A percentile compares a stretch with the other conserved stretches of the same genome.
Evolutionary conservation across 2,113 vertebrate species (phyloP).

Genomic region (Cichladusa arquata): DNA sequence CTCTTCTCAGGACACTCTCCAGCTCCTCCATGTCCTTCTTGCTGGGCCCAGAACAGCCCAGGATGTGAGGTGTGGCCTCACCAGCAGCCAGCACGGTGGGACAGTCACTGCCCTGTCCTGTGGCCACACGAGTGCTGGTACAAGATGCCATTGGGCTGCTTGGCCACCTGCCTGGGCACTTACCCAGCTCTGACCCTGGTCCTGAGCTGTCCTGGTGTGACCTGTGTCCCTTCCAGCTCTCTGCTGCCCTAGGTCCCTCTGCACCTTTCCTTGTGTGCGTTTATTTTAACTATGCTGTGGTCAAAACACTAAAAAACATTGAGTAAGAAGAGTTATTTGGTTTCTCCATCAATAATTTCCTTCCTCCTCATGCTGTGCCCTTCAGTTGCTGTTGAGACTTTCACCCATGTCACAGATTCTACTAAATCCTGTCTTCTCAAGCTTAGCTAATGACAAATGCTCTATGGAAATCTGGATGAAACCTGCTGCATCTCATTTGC

Average conservation of each 20-base stretch:
- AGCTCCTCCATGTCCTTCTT: background rate
- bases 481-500: slow-evolving; percentile 67
- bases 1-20: background rate
- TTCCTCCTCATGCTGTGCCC: background rate
- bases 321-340: background rate
- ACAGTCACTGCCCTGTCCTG: background rate
- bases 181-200: background rate
- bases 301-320: background rate
- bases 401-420: background rate
- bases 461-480: slow-evolving; percentile 50
- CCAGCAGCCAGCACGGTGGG: fast-evolving
- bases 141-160: background rate
- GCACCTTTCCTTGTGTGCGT: background rate
- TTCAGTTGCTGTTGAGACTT: background rate
- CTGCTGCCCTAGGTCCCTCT: background rate
- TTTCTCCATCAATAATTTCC: background rate
- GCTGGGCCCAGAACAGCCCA: background rate
- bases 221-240: background rate
- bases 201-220: background rate
- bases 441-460: slow-evolving; percentile 50
- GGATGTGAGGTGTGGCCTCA: background rate
- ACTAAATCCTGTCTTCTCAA: slow-evolving; percentile 13
- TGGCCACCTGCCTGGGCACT: background rate
- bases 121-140: fast-evolving
- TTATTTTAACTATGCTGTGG: background rate